phyloP scores from a whole-genome alignment of 2,113 vertebrate species.

The Athene noctua region DNA sequence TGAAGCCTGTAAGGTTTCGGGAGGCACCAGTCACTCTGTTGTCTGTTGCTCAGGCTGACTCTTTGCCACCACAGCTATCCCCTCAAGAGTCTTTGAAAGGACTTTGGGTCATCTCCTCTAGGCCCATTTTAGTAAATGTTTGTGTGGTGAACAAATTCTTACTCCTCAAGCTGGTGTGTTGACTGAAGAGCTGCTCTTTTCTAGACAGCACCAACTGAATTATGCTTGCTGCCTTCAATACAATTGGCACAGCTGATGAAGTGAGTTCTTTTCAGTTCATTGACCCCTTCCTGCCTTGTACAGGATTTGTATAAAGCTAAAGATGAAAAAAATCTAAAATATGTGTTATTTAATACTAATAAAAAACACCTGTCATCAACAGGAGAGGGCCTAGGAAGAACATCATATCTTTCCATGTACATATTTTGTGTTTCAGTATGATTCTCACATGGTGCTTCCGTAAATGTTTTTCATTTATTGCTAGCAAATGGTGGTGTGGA shows the following conservation, averaged over 20 bases:
- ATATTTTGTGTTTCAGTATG: background rate
- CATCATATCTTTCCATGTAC: background rate
- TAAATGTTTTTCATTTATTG: background rate
- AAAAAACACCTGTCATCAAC: background rate
- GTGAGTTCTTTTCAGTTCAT: background rate
- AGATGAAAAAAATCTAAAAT: background rate
- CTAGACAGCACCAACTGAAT: background rate
- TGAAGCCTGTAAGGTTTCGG: rapidly evolving
- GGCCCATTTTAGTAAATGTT: background rate
- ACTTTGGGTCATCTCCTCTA: background rate
- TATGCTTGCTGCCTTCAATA: background rate
- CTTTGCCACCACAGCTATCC: background rate
- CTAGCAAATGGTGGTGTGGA: background rate
- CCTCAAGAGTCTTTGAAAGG: background rate
- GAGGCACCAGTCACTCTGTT: rapidly evolving
- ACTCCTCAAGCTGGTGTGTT: background rate
- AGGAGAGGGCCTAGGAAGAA: background rate
- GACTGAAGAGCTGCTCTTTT: background rate
- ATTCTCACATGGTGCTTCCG: background rate
- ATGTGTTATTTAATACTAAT: background rate
- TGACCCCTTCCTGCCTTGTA: background rate
- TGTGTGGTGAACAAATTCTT: background rate
- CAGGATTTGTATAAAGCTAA: background rate
- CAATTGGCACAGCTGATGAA: background rate
- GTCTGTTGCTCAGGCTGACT: background rate